These are phyloP conservation scores for Danio choprae DNA, from an alignment of 2,797 vertebrate genomes.

Conservation along the genomic window DNA sequence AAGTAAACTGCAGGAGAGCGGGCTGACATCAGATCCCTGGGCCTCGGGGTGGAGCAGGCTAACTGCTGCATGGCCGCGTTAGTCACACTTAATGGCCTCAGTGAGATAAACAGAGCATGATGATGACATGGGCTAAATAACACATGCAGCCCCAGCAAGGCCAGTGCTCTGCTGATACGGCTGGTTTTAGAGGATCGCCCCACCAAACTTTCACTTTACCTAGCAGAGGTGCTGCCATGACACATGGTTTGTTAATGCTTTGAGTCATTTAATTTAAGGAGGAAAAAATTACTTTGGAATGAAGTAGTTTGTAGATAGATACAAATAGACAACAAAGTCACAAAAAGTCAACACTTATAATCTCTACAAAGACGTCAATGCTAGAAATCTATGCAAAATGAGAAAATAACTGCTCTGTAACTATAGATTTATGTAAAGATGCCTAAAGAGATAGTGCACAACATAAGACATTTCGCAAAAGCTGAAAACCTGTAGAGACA, in stretches of 20 bases:
- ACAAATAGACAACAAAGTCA: too few species aligned
- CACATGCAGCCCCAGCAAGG: slow-evolving; percentile 41
- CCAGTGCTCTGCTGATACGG: slow-evolving; percentile 41
- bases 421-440: not conserved
- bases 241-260: not conserved
- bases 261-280: slow-evolving; percentile 12
- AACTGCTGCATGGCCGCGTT: slow-evolving; percentile 66
- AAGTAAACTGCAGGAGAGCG: slow-evolving; percentile 70
- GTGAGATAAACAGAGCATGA: slow-evolving; percentile 77
- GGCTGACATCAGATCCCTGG: slow-evolving; percentile 77
- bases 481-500: too few species aligned
- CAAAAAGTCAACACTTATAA: not conserved
- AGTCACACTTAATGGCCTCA: slow-evolving; percentile 64
- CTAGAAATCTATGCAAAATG: too few species aligned
- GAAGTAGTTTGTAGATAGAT: not conserved
- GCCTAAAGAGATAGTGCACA: not conserved
- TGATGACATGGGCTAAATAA: slow-evolving; percentile 65
- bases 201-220: slow-evolving; percentile 21
- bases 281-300: slow-evolving; percentile 9
- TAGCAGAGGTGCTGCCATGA: slow-evolving; percentile 6
- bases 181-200: slow-evolving; percentile 34
- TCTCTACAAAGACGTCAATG: not conserved
- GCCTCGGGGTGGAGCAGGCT: slow-evolving; percentile 71
- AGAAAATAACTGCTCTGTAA: not conserved
- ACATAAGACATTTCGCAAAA: too few species aligned